Conservation (phyloP, 1,140 invertebrate species). For the Halesus radiatus region DNA sequence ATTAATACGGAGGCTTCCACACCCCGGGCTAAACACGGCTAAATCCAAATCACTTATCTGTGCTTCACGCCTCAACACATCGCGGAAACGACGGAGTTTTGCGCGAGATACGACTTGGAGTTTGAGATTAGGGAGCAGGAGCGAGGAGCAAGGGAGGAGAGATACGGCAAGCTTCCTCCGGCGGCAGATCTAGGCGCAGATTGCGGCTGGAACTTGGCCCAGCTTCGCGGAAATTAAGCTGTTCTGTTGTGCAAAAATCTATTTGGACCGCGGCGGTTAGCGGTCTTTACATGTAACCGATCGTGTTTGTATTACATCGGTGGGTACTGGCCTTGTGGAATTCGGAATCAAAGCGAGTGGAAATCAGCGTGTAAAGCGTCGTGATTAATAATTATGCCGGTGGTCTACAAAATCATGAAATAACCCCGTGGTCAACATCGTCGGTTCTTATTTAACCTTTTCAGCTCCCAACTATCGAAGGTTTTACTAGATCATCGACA, state of each 20-base stretch:
- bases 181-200: slow-evolving; percentile 16
- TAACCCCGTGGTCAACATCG: too few species aligned
- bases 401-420: too few species aligned
- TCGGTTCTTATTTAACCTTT: too few species aligned
- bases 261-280: background rate
- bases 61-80: slow-evolving; percentile 50
- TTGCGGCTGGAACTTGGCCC: slow-evolving; percentile 20
- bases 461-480: too few species aligned
- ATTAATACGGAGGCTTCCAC: slow-evolving; percentile 50
- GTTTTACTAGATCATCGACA: too few species aligned
- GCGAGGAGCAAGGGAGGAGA: background rate
- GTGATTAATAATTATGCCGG: too few species aligned
- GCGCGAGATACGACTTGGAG: slow-evolving; percentile 6
- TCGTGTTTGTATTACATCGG: too few species aligned
- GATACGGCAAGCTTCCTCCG: slow-evolving; percentile 23
- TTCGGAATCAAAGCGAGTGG: too few species aligned
- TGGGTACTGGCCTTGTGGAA: too few species aligned
- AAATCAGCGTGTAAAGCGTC: too few species aligned
- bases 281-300: too few species aligned
- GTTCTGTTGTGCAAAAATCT: background rate
- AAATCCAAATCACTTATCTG: slow-evolving; percentile 56
- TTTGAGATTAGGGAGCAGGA: background rate
- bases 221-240: slow-evolving; percentile 2
- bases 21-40: slow-evolving; percentile 41
- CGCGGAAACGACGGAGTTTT: slow-evolving; percentile 13